A percentile compares a stretch with the other conserved stretches of the same genome.
These are phyloP conservation scores for Girardia tigrina DNA, from an alignment of 2,888 invertebrate species.

Conservation along the genomic window DNA sequence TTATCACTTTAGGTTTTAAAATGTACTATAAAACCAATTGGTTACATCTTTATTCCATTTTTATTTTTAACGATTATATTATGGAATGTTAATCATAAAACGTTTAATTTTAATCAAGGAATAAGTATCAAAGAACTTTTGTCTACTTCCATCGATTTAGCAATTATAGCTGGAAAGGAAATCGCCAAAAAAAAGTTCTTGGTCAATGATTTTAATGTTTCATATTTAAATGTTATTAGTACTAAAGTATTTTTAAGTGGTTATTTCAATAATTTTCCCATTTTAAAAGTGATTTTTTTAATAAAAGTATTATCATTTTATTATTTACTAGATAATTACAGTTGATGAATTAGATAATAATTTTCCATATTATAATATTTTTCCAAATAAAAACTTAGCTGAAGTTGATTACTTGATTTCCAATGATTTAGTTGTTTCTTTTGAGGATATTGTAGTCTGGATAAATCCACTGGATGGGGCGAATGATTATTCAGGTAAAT, in stretches of 20 bases:
- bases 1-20: not conserved
- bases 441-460: not conserved
- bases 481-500: not conserved
- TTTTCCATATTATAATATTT: not conserved
- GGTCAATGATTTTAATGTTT: not conserved
- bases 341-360: not conserved
- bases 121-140: not conserved
- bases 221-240: not conserved
- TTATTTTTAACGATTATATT: not conserved
- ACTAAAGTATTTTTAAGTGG: not conserved
- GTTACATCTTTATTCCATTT: not conserved
- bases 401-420: not conserved
- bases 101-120: not conserved
- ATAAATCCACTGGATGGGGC: not conserved
- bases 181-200: not conserved
- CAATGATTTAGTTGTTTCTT: not conserved
- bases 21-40: not conserved
- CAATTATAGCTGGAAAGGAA: not conserved
- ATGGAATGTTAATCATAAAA: not conserved
- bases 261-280: not conserved
- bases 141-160: not conserved
- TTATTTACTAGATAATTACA: not conserved
- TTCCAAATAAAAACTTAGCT: not conserved
- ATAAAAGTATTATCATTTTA: too few species aligned
- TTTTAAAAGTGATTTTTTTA: not conserved